These are phyloP conservation scores for Phengaris alcon DNA, from an alignment of 2,888 invertebrate genomes.

Conservation along the genomic window DNA sequence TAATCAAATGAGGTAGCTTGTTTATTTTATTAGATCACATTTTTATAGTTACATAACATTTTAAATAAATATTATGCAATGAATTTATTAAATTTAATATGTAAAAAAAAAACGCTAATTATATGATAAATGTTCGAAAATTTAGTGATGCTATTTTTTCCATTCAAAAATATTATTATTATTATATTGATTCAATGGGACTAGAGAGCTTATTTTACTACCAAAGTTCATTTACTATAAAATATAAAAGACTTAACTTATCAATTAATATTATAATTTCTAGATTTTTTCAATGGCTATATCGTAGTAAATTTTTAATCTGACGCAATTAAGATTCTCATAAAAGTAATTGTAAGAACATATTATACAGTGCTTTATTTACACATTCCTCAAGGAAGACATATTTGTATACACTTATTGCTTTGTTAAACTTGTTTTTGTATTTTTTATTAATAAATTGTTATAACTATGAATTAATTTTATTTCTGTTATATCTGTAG, in stretches of 20 bases:
- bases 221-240: neutral
- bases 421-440: slow-evolving; percentile 31
- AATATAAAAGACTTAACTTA: neutral
- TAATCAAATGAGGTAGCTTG: neutral
- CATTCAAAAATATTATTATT: neutral
- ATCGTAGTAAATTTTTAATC: neutral
- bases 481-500: neutral
- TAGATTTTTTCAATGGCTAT: neutral
- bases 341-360: slow-evolving; percentile 27
- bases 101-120: too few species aligned
- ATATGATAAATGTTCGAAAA: neutral
- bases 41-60: neutral
- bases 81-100: too few species aligned
- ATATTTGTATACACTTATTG: slow-evolving; percentile 32
- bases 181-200: neutral
- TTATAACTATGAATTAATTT: slow-evolving; percentile 15
- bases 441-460: slow-evolving; percentile 30
- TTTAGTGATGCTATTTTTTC: neutral
- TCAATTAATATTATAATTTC: neutral
- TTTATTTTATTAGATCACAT: neutral
- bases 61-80: neutral
- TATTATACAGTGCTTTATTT: slow-evolving; percentile 28
- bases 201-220: neutral
- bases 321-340: neutral
- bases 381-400: slow-evolving; percentile 33